These are phyloP conservation scores for Allobates femoralis DNA, from an alignment of 2,797 vertebrate species.

Conservation along the genomic window DNA sequence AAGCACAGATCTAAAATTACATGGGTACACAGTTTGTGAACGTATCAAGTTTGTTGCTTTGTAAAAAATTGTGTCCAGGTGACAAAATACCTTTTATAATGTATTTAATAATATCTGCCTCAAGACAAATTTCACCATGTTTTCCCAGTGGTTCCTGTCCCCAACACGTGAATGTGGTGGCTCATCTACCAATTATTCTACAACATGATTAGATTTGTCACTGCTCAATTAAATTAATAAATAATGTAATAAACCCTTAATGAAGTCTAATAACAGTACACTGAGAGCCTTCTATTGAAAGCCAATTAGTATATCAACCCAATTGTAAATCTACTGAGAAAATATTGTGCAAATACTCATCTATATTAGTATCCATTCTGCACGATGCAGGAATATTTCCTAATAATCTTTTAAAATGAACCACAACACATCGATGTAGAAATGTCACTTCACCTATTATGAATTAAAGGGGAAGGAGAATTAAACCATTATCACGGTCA, in stretches of 20 bases:
- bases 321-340: constrained; percentile 9
- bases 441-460: constrained; percentile 18
- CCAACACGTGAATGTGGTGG: not conserved
- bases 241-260: constrained; percentile 31
- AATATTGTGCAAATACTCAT: constrained; percentile 4
- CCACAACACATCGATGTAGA: not conserved
- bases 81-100: not conserved
- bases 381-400: not conserved
- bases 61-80: not conserved
- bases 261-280: constrained; percentile 23
- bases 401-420: not conserved
- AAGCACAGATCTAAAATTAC: not conserved
- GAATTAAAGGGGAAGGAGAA: not conserved
- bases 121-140: not conserved
- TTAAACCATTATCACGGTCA: constrained; percentile 4
- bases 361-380: not conserved
- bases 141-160: constrained; percentile 22
- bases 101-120: not conserved
- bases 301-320: constrained; percentile 3
- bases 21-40: no score
- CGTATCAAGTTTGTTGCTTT: no score
- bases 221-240: constrained; percentile 29
- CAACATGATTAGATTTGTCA: constrained; percentile 26
- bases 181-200: constrained; percentile 25
- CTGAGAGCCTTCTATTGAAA: constrained; percentile 2